Evolutionary conservation across 1,140 invertebrate genomes (phyloP), one percentile per base, ranked within the genome.

Genomic region (Sinella curviseta): DNA sequence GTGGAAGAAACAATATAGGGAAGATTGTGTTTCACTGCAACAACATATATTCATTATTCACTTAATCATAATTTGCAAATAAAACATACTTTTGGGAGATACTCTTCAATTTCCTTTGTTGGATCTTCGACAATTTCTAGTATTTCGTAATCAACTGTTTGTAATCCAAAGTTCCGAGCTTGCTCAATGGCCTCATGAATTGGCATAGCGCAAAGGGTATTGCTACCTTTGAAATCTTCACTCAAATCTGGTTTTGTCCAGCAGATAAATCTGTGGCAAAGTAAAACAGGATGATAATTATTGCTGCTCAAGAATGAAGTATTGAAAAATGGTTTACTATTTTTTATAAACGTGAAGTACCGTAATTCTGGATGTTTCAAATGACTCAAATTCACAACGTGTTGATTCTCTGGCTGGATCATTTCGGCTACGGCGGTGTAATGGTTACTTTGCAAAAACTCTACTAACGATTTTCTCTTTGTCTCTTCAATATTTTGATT

Each of bases 401-500:
- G 88, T 83, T 89, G 88, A 82, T 88, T 86, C 20, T 82, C 78
- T 17, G 88, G 88, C 34, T 87, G 85, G 1, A 89, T 83, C 77
- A 89, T 85, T 82, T 89, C 88, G 85, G 87, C 86, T 12, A 89
- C 86, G 24, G 85, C 86, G 54, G 88, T 89, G 77, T 86, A 87
- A 73, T 82, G 82, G 1, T 84, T 84, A 28, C 80, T 20, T 60
- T 83, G 77, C 24, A 86, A 48, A 77, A 84, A 85, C 14, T 81
- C 76, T 28, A 82, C 74, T 39, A 86, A 77, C n/a, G n/a, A n/a
- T 77, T 17, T 31, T 78, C 35, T n/a, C 55, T 70, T 12, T 85
- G 57, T 31, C 80, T 33, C 35, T 84, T 83, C 84, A 88, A 75
- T 31, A 34, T 81, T 74, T 26, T 48, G 17, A 8, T 39, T 78